phyloP scores from a whole-genome alignment of 2,113 vertebrate species.

The Pristiophorus japonicus region DNA sequence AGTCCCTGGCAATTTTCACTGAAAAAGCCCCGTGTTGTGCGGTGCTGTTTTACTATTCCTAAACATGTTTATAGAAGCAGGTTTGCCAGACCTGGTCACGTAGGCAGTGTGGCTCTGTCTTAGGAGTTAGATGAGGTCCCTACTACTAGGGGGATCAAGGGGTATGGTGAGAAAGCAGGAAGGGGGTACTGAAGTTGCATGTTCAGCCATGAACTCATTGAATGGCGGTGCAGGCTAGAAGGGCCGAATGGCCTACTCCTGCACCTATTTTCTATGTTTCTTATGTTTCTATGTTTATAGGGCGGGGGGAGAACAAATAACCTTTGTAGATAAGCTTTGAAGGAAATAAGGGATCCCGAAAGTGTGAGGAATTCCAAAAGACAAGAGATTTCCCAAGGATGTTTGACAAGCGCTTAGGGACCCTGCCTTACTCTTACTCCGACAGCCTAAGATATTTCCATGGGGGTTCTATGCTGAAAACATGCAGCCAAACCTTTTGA shows the following conservation, averaged over 20 bases:
- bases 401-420: not conserved
- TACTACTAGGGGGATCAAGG: too few relatives aligned
- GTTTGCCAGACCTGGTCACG: not conserved
- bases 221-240: too few relatives aligned
- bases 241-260: too few relatives aligned
- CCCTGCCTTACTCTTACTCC: not conserved
- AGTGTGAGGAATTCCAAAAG: not conserved
- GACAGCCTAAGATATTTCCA: too few relatives aligned
- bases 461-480: too few relatives aligned
- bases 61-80: not conserved
- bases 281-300: too few relatives aligned
- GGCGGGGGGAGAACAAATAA: not conserved
- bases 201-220: too few relatives aligned
- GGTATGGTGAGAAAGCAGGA: too few relatives aligned
- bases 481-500: not conserved
- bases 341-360: too few relatives aligned
- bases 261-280: too few relatives aligned
- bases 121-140: too few relatives aligned
- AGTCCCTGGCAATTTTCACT: not conserved
- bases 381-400: not conserved
- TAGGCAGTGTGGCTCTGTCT: not conserved
- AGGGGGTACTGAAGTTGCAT: too few relatives aligned
- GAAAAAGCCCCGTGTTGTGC: not conserved
- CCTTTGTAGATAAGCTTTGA: not conserved
- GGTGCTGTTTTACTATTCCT: not conserved